Base-by-base conservation (phyloP, 2,113 vertebrate genomes). In the Neotragus pygmaeus region DNA sequence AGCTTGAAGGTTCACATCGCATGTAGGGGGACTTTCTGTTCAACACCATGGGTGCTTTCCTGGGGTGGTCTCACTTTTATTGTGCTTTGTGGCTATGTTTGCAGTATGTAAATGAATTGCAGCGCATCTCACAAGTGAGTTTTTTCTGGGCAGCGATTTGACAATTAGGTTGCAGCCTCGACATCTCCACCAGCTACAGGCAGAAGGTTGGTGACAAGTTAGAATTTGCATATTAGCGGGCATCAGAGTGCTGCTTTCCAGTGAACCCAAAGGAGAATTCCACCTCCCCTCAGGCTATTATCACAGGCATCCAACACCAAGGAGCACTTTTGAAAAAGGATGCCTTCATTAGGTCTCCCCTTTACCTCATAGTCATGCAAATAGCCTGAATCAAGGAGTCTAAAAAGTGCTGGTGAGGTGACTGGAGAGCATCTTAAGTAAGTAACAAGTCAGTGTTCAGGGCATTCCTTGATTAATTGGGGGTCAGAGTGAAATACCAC, bases 101-200 rank as follows among this genome's bases (percentile, higher is more conserved):
- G 95, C 98, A 95, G 85, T 95, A 97, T 88, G 80, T 97, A 96
- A 97, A 97, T 94, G 98, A 98, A 98, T 98, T 98, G 98, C 93
- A 97, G 45, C 75, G 96, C 64, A 93, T 94, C 86, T 80, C 97
- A 96, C 45, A 88, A 88, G 97, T 96, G 58, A 84, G 94, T 95
- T 96, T 85, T 80, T 62, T 73, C 55, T 11, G 2, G 93, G 97
- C 82, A 97, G 7, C 2, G 12, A 95, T 98, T 96, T 97, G 80
- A 97, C 88, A 97, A 43, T 77, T 43, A n/a, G 96, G 94, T 23
- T 21, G 17, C 78, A 92, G 45, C 94, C 94, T 95, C 43, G 4
- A 87, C 94, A 94, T 49, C 93, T 78, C 89, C 78, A 97, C 90
- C 95, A 95, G 66, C 0, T 85, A 51, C 27, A 92, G 75, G 94